Evolutionary conservation across 2,888 invertebrate genomes (phyloP), one percentile per base, ranked within the genome.

Genomic region (Harpalus rufipes): DNA sequence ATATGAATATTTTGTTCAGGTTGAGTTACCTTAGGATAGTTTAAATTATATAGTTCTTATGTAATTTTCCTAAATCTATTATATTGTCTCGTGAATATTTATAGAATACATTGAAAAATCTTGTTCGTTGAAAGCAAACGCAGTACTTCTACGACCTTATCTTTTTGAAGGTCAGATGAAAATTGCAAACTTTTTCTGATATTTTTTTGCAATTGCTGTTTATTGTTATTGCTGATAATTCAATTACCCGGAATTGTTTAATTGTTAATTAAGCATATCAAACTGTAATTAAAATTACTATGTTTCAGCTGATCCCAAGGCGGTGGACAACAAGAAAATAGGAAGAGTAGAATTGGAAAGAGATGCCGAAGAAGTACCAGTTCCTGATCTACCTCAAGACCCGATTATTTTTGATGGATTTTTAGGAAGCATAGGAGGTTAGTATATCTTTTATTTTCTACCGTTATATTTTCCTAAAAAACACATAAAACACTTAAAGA

Each of bases 271-370:
- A 68, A 51, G 2, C 32, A 6, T 32, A 39, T 68, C 18, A 7
- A 63, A 63, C 14, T 63, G 0, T 12, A 63, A 63, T 63, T 10
- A 68, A 39, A 39, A 5, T 10, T 8, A 68, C 14, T 32, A 32
- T 74, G 41, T 68, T 56, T 25, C 58, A 78, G 78, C 78, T 56
- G 78, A 78, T 7, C 12, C 72, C 41, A 74, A 16, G 44, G 8
- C 44, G 44, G 8, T 44, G 7, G 51, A 44, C 3, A 16, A 14
- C 8, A 21, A 14, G 10, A 78, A 58, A 78, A n/a, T 78, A 8
- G 78, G 58, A 58, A 56, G 56, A 78, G 58, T 78, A n/a, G 78
- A 58, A 78, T 21, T 78, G 8, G 78, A 78, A 21, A 78, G 51
- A 16, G 78, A 74, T 44, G 72, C 72, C 4, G 72, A 74, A 74